Conservation (phyloP, 2,113 vertebrate species). For the Mionectes macconnelli region DNA sequence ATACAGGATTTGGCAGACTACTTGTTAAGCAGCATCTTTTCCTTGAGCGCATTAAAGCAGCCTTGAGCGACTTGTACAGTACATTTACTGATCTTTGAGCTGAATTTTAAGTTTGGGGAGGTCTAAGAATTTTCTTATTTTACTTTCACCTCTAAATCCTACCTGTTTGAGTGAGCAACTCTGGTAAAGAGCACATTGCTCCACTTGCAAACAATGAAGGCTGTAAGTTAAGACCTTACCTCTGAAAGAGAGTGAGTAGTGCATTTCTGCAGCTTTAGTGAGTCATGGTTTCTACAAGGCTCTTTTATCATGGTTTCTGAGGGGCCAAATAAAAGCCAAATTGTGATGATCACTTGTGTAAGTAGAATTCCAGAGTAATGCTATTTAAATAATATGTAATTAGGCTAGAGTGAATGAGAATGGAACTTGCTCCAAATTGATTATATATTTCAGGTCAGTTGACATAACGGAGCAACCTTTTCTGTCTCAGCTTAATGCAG, state of each 20-base stretch:
- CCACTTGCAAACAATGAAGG: background rate
- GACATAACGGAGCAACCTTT: slow-evolving; percentile 62
- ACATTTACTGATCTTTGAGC: background rate
- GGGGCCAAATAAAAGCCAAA: slow-evolving; percentile 48
- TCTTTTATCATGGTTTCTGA: background rate
- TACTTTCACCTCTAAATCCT: background rate
- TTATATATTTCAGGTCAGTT: slow-evolving; percentile 64
- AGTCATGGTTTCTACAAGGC: background rate
- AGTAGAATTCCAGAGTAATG: slow-evolving; percentile 47
- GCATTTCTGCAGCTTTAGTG: background rate
- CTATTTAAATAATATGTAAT: slow-evolving; percentile 47
- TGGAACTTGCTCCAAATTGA: slow-evolving; percentile 55
- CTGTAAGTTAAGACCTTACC: background rate
- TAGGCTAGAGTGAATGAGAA: slow-evolving; percentile 50
- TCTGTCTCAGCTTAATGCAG: slow-evolving; percentile 64
- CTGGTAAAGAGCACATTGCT: background rate
- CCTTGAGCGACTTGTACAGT: background rate
- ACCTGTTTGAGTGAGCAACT: background rate
- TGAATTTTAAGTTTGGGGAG: background rate
- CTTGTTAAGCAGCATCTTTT: slow-evolving; percentile 24
- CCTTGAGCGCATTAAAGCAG: background rate
- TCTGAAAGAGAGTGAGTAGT: background rate
- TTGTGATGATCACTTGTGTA: background rate
- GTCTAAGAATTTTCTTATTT: background rate
- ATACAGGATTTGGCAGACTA: slow-evolving; percentile 40